Evolutionary conservation across 2,888 invertebrate species (phyloP).

Genomic region (Rhodophaea formosa): DNA sequence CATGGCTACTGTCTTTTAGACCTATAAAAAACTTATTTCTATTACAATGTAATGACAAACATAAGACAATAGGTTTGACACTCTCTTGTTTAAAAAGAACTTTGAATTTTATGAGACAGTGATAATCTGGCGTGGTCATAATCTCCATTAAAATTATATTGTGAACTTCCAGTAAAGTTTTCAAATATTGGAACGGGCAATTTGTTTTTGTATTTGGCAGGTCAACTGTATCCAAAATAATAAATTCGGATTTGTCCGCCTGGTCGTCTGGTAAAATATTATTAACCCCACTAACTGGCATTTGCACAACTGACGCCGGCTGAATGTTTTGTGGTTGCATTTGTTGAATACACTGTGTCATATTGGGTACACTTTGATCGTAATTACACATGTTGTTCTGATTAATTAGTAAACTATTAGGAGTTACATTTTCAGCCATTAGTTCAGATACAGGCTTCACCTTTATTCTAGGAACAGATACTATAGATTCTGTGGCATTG

Average conservation of each 20-base stretch:
- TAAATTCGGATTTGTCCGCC: constrained; percentile 28
- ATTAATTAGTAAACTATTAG: constrained; percentile 5
- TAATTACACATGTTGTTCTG: neutral
- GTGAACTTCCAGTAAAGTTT: constrained; percentile 50
- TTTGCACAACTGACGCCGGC: constrained; percentile 1
- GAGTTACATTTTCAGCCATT: constrained; percentile 44
- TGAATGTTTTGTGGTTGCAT: neutral
- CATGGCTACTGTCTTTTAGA: constrained; percentile 45
- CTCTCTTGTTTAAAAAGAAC: constrained; percentile 54
- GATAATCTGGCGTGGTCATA: constrained; percentile 34
- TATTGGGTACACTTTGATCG: constrained; percentile 7
- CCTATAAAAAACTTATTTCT: constrained; percentile 52
- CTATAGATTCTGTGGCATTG: neutral
- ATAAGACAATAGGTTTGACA: constrained; percentile 45
- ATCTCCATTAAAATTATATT: constrained; percentile 47
- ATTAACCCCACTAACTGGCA: neutral
- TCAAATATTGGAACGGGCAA: constrained; percentile 60
- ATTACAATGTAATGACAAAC: constrained; percentile 46
- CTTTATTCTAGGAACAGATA: constrained; percentile 56
- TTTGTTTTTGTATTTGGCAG: constrained; percentile 59
- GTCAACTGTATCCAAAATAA: constrained; percentile 55
- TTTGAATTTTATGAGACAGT: constrained; percentile 59
- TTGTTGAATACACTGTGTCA: neutral
- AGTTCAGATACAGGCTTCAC: constrained; percentile 65
- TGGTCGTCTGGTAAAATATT: constrained; percentile 6